Evolutionary conservation across 2,113 vertebrate genomes (phyloP).

Genomic region (Charina bottae): DNA sequence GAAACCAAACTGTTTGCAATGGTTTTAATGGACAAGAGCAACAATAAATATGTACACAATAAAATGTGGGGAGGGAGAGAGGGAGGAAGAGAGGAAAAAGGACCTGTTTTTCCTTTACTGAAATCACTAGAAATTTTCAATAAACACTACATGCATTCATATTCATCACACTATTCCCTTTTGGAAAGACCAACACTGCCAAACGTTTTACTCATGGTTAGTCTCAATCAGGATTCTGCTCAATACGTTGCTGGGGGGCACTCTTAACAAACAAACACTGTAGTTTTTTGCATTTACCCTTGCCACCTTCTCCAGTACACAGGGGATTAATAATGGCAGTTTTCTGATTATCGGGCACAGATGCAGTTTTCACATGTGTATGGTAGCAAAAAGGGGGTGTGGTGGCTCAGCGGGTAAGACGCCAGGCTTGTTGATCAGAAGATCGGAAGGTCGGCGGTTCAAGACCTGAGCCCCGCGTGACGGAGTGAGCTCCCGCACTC

Average conservation of each 20-base stretch:
- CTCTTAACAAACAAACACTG: background rate
- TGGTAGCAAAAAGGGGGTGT: too few species aligned
- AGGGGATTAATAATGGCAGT: background rate
- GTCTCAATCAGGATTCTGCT: background rate
- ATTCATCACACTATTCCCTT: background rate
- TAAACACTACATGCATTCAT: background rate
- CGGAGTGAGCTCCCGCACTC: too few species aligned
- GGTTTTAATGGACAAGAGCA: slow-evolving; percentile 18
- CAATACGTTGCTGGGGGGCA: background rate
- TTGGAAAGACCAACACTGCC: background rate
- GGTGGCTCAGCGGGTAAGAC: too few species aligned
- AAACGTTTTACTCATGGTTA: background rate
- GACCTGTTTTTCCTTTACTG: slow-evolving; percentile 9
- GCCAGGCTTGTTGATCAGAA: too few species aligned
- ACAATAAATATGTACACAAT: slow-evolving; percentile 27
- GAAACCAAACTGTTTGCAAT: slow-evolving; percentile 52
- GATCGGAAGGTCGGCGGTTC: too few species aligned
- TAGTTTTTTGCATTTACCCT: background rate
- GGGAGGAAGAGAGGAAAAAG: background rate
- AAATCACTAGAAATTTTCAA: slow-evolving; percentile 2
- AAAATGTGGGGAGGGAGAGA: background rate
- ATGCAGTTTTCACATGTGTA: too few species aligned
- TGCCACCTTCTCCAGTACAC: background rate
- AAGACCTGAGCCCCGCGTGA: too few species aligned
- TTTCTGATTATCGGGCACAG: background rate